phyloP scores from a whole-genome alignment of 2,888 invertebrate genomes.

The Hanleya hanleyi region DNA sequence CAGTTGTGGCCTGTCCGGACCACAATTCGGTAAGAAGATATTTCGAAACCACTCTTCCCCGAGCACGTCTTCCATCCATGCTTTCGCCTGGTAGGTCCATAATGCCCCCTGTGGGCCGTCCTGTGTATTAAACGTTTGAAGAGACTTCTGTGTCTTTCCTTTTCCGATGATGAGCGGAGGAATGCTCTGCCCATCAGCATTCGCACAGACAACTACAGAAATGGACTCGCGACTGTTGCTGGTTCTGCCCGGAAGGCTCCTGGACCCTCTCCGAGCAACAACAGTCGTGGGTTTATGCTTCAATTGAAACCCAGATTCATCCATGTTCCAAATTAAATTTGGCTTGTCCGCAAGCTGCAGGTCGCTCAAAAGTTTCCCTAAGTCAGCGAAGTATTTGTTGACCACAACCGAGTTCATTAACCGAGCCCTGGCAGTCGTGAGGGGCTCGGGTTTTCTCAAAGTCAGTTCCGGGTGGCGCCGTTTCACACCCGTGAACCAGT shows the following conservation, averaged over 20 bases:
- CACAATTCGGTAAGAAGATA: slow-evolving; percentile 43
- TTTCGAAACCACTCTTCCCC: slow-evolving; percentile 44
- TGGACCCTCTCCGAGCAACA: not conserved
- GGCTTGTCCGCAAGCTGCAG: too few relatives aligned
- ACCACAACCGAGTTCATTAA: too few relatives aligned
- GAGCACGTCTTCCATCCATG: slow-evolving; percentile 44
- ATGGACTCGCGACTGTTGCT: slow-evolving; percentile 34
- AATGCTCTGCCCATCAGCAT: slow-evolving; percentile 38
- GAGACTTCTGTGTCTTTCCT: slow-evolving; percentile 33
- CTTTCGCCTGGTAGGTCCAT: slow-evolving; percentile 41
- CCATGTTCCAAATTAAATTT: too few relatives aligned
- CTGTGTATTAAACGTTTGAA: slow-evolving; percentile 33
- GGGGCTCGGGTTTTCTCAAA: too few relatives aligned
- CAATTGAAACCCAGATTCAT: too few relatives aligned
- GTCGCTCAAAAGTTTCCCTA: too few relatives aligned
- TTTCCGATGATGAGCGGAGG: slow-evolving; percentile 41
- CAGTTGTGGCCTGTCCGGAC: slow-evolving; percentile 44
- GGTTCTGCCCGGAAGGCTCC: slow-evolving; percentile 30
- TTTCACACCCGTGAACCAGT: slow-evolving; percentile 29
- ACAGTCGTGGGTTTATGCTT: too few relatives aligned
- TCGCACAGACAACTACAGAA: slow-evolving; percentile 37
- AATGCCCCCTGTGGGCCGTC: slow-evolving; percentile 31
- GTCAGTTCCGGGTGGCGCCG: slow-evolving; percentile 28
- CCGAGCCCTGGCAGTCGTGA: too few relatives aligned
- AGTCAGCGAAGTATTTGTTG: too few relatives aligned